Conservation (phyloP, 2,113 vertebrate species). For the Alectura lathami region DNA sequence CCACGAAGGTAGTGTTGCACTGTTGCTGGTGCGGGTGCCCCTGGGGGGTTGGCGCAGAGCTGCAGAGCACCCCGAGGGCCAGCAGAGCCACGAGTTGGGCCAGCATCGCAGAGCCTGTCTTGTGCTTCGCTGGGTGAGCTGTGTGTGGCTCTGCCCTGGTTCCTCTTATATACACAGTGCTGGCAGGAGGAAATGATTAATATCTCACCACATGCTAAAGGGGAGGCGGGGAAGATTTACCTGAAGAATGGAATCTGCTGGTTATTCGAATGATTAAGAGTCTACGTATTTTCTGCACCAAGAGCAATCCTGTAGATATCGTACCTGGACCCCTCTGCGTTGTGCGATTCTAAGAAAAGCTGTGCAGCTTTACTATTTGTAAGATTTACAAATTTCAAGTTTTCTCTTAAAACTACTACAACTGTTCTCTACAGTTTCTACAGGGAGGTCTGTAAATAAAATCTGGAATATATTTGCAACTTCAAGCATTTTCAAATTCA, state of each 20-base stretch:
- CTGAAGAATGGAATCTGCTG: conserved; percentile 34
- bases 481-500: not conserved
- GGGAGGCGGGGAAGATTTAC: conserved; percentile 48
- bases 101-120: not conserved
- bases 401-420: not conserved
- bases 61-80: not conserved
- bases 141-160: conserved; percentile 9
- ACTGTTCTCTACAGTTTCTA: not conserved
- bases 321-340: not conserved
- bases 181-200: conserved; percentile 66
- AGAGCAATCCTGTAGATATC: not conserved
- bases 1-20: not conserved
- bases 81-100: not conserved
- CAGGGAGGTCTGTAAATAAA: not conserved
- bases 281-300: not conserved
- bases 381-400: not conserved
- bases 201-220: conserved; percentile 50
- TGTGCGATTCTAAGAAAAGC: not conserved
- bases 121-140: not conserved
- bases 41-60: not conserved
- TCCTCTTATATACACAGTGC: conserved; percentile 37
- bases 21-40: rapidly evolving
- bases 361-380: not conserved
- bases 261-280: not conserved
- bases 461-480: not conserved